Conservation (phyloP, 92 coral and sea anemone species). For the Umimayanthus kanabou region DNA sequence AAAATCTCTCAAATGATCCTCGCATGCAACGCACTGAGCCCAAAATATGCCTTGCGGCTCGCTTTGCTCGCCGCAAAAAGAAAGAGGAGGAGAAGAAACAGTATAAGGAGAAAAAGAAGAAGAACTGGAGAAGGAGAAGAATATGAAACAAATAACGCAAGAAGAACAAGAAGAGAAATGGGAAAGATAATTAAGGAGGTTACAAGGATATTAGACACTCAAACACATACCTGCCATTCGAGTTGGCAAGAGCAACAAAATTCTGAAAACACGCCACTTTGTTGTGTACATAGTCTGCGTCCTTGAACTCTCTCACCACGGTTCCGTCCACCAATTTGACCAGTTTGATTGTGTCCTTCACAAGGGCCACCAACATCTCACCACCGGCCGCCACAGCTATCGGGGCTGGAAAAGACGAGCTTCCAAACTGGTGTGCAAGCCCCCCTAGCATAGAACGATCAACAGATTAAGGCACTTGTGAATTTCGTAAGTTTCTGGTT, state of each 20-base stretch:
- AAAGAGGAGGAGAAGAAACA: background rate
- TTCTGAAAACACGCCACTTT: slow-evolving; percentile 73
- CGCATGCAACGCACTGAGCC: too few relatives aligned
- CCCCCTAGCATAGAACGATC: slow-evolving; percentile 20
- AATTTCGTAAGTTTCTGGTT: background rate
- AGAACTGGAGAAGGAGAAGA: background rate
- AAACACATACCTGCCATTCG: slow-evolving; percentile 34
- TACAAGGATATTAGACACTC: background rate
- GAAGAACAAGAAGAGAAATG: background rate
- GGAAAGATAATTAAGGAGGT: background rate
- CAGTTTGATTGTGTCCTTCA: slow-evolving; percentile 56
- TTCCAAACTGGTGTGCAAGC: slow-evolving; percentile 66
- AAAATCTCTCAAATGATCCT: too few relatives aligned
- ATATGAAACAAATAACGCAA: background rate
- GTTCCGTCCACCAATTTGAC: slow-evolving; percentile 74
- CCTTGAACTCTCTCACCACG: slow-evolving; percentile 73
- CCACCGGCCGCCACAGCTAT: slow-evolving; percentile 71
- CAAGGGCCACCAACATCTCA: slow-evolving; percentile 62
- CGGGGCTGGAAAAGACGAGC: slow-evolving; percentile 61
- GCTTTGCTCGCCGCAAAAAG: too few relatives aligned
- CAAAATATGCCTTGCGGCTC: too few relatives aligned
- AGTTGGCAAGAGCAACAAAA: slow-evolving; percentile 79
- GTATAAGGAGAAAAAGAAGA: background rate
- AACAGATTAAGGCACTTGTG: background rate
- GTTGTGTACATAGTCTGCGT: slow-evolving; percentile 71